Evolutionary conservation across 2,113 vertebrate species (phyloP).

Genomic region (Cnemophilus loriae): DNA sequence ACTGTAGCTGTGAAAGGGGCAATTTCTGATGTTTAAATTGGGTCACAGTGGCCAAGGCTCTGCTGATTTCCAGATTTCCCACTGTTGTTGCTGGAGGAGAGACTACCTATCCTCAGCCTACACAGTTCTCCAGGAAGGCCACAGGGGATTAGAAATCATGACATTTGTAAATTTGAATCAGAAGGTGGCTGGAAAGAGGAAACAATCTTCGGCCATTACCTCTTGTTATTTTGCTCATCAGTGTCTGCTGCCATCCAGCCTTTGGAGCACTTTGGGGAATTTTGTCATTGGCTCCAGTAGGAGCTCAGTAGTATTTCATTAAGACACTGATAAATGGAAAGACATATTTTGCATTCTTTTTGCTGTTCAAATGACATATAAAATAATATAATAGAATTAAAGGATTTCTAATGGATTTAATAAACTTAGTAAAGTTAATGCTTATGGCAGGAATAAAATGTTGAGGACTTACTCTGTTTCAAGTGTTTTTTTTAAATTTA

Average conservation of each 20-base stretch:
- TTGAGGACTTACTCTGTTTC: background rate
- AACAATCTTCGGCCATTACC: background rate
- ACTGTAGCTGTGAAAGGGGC: background rate
- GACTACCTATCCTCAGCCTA: background rate
- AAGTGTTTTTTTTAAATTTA: background rate
- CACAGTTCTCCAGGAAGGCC: background rate
- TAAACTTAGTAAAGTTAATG: background rate
- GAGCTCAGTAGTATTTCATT: background rate
- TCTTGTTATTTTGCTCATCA: background rate
- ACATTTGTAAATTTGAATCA: background rate
- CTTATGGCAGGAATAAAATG: background rate
- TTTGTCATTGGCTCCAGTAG: background rate
- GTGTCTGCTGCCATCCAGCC: background rate
- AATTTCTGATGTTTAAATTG: background rate
- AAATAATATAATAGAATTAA: background rate
- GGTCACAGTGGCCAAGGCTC: rapidly evolving
- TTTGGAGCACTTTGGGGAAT: background rate
- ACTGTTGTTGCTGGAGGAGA: background rate
- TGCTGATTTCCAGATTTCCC: background rate
- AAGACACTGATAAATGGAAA: background rate
- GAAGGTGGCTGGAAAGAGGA: background rate
- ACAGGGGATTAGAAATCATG: background rate
- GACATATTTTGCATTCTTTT: background rate
- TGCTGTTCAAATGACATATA: background rate
- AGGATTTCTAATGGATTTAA: background rate